phyloP scores from a whole-genome alignment of 2,797 vertebrate species.

The Loriculus beryllinus region DNA sequence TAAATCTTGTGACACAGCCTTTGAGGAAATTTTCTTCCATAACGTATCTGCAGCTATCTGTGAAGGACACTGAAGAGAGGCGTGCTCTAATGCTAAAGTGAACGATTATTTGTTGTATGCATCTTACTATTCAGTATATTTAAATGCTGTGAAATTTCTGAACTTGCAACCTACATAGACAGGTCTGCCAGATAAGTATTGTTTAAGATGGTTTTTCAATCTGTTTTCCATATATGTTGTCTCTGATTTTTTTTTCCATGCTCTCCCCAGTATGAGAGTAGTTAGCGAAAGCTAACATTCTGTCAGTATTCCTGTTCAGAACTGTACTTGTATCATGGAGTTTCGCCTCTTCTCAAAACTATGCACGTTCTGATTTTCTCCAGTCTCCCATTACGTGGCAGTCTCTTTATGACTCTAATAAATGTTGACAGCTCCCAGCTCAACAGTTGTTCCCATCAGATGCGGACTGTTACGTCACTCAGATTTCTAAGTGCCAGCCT shows the following conservation, averaged over 20 bases:
- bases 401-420: neutral
- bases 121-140: neutral
- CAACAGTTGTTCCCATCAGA: slow-evolving; percentile 15
- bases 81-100: neutral
- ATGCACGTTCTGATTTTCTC: neutral
- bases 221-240: neutral
- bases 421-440: neutral
- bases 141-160: neutral
- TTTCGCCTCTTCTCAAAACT: neutral
- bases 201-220: neutral
- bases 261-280: neutral
- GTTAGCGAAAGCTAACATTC: neutral
- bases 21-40: neutral
- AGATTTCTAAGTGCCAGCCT: neutral
- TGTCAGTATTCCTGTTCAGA: neutral
- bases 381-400: neutral
- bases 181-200: neutral
- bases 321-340: neutral
- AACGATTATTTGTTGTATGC: neutral
- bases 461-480: neutral
- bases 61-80: neutral
- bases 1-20: neutral
- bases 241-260: neutral
- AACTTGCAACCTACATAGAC: neutral
- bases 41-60: neutral